Base-by-base conservation (phyloP, 2,888 invertebrate genomes). In the Cerastis leucographa region DNA sequence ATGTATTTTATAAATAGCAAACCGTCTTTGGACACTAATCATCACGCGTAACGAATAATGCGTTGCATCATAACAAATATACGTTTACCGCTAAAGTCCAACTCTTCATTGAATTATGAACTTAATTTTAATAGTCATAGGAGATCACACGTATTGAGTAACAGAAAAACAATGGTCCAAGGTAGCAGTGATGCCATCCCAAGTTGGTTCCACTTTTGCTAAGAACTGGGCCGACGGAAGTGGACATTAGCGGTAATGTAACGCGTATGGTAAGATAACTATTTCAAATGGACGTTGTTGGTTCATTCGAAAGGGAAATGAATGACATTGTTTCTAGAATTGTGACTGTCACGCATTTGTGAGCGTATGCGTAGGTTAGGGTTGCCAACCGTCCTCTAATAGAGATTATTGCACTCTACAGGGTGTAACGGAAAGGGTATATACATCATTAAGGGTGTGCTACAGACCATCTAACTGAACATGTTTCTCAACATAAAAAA, bases 151-250 rank as follows among this genome's bases (percentile, higher is more conserved):
- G 35, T 65, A 2, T 71, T 66, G 68, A 8, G 40, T 59, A 14
- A 22, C 11, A 42, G 56, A 73, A 77, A 76, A 77, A 75, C 35
- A 70, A 67, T 81, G 42, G 35, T 46, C 68, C 88, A 90, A 91
- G 89, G 90, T 89, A 83, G 66, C 62, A 67, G 73, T 87, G 86
- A 87, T 84, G 87, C 88, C 88, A 85, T 83, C 76, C 78, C 64
- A 83, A 89, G 92, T 94, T 93, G 94, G 94, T 95, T 94, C 91
- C 93, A 94, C 92, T 91, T 92, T 91, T 90, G 91, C 87, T 87
- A 83, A 85, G 86, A 94, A 92, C 86, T 93, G 84, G 94, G 93
- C 89, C 93, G 93, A 75, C 88, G 95, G 94, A 92, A 93, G 91
- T 88, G 49, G 25, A 42, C 35, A 74, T 85, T 85, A 83, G 67